phyloP scores from a whole-genome alignment of 2,888 invertebrate genomes.

The Helleia helle region DNA sequence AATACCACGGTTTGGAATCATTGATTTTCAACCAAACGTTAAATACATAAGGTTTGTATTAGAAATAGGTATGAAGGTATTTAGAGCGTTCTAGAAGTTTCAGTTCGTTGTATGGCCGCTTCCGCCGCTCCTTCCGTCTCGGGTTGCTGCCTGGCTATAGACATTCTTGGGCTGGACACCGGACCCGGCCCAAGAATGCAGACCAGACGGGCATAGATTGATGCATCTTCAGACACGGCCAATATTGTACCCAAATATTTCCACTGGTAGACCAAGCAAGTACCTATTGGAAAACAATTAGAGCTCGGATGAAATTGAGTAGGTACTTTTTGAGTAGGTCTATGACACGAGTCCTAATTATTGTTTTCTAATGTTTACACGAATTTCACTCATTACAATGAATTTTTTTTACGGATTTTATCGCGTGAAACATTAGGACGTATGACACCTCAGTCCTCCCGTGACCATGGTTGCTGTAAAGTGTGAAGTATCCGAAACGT shows the following conservation, averaged over 20 bases:
- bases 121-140: conserved; percentile 72
- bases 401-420: too few relatives aligned
- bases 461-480: too few relatives aligned
- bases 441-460: too few relatives aligned
- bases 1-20: conserved; percentile 18
- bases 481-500: too few relatives aligned
- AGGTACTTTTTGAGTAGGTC: too few relatives aligned
- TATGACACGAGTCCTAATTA: too few relatives aligned
- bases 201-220: conserved; percentile 60
- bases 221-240: conserved; percentile 36
- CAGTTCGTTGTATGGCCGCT: conserved; percentile 60
- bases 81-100: conserved; percentile 28
- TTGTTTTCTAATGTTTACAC: too few relatives aligned
- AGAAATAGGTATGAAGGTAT: conserved; percentile 11
- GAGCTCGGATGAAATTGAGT: too few relatives aligned
- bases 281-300: too few relatives aligned
- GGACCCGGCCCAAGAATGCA: conserved; percentile 58
- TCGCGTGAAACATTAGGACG: too few relatives aligned
- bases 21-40: conserved; percentile 21
- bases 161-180: conserved; percentile 60
- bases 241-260: conserved; percentile 29
- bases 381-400: too few relatives aligned
- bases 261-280: too few relatives aligned
- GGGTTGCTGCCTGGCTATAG: conserved; percentile 60
- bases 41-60: conserved; percentile 25